Base-by-base conservation (phyloP, 1,140 invertebrate genomes). In the Tetraneura akinire region DNA sequence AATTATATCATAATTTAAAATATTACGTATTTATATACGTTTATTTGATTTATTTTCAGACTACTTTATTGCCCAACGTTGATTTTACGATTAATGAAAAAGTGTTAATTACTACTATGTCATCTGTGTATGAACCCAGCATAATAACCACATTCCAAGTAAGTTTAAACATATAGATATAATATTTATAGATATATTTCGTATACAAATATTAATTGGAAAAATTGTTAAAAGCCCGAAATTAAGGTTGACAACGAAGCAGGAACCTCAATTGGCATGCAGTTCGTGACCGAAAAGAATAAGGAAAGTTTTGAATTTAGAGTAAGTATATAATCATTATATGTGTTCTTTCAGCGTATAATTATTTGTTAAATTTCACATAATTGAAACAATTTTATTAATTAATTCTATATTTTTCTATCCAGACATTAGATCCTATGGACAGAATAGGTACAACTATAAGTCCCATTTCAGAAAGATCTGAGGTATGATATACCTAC, bases 261-360 rank as follows among this genome's bases (percentile, higher is more conserved):
- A 23, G 55, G 37, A 45, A 78, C 74, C n/a, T 11, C 74, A n/a
- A 78, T 32, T 14, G 66, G 26, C 66, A 1, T 51, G n/a, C n/a
- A 60, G 73, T 57, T 29, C 32, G 74, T 60, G 42, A 78, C 74
- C 23, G 74, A 62, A 78, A n/a, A 47, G 9, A 62, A 47, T 18
- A 23, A 18, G 1, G 49, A 76, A 29, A 16, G 55, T 18, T 11
- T 29, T 0, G 74, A 78, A 21, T 78, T 78, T 51, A 45, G 55
- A 60, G 74, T 78, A 47, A 57, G 74, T 16, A 29, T n/a, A 57
- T 60, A 14, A 45, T 13, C 37, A 70, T 42, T 14, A n/a, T n/a
- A n/a, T n/a, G n/a, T 5, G 70, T 53, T 32, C 47, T 29, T 14
- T 18, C 16, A 18, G 47, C 49, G 70, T 73, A 23, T 16, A 62